Conservation (phyloP, 2,113 vertebrate genomes). For the Neolamprologus hecqui region DNA sequence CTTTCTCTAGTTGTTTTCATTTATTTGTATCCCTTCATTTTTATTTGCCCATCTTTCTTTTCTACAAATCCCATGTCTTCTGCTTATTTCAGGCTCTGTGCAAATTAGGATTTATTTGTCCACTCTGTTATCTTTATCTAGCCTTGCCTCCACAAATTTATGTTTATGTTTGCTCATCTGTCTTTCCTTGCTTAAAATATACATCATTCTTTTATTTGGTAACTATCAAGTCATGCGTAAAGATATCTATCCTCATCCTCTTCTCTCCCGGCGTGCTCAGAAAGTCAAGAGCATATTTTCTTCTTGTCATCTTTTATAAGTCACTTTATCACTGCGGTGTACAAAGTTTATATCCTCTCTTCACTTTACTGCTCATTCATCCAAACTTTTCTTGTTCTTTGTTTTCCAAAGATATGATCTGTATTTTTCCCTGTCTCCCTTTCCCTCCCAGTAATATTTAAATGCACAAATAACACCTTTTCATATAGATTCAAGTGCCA, state of each 20-base stretch:
- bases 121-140: neutral
- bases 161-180: conserved; percentile 7
- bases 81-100: neutral
- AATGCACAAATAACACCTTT: neutral
- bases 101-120: conserved; percentile 12
- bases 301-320: neutral
- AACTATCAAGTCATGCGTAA: neutral
- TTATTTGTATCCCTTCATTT: neutral
- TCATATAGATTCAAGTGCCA: neutral
- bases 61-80: neutral
- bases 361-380: neutral
- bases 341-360: neutral
- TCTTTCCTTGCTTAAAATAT: neutral
- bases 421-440: rapidly evolving
- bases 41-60: neutral
- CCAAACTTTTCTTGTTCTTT: neutral
- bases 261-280: neutral
- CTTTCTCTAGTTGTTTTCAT: neutral
- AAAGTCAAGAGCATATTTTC: neutral
- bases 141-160: conserved; percentile 6
- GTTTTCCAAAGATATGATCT: neutral
- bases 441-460: neutral
- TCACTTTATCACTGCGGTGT: neutral
- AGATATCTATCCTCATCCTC: neutral
- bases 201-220: neutral